Conservation (phyloP, 2,113 vertebrate genomes). For the Choloepus hoffmanni region DNA sequence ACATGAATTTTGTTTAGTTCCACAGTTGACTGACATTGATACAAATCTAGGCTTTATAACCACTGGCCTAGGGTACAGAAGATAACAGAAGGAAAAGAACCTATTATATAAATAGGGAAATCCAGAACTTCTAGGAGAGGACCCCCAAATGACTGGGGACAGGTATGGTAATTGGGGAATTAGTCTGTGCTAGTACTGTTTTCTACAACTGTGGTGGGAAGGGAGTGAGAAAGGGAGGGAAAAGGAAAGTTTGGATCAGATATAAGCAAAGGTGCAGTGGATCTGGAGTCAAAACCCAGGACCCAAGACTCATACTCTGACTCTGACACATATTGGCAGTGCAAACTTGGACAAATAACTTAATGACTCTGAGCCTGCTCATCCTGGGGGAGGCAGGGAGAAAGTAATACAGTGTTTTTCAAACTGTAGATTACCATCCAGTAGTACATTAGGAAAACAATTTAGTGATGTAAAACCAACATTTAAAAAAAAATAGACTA, state of each 20-base stretch:
- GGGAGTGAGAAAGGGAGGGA: not conserved
- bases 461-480: not conserved
- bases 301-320: not conserved
- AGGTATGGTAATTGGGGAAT: not conserved
- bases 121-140: slow-evolving; percentile 12
- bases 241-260: not conserved
- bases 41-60: slow-evolving; percentile 31
- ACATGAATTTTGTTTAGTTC: slow-evolving; percentile 52
- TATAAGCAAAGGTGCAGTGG: not conserved
- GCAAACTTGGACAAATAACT: not conserved
- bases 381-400: not conserved
- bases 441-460: slow-evolving; percentile 9
- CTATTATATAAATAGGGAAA: not conserved
- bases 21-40: not conserved
- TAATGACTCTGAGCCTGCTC: not conserved
- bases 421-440: not conserved
- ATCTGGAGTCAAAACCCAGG: not conserved
- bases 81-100: slow-evolving; percentile 28
- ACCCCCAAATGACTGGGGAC: not conserved
- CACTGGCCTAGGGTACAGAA: not conserved
- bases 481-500: not conserved
- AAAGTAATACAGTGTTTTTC: not conserved
- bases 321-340: not conserved
- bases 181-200: not conserved
- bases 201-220: not conserved